Evolutionary conservation across 2,113 vertebrate species (phyloP).

Genomic region (Verasper variegatus): DNA sequence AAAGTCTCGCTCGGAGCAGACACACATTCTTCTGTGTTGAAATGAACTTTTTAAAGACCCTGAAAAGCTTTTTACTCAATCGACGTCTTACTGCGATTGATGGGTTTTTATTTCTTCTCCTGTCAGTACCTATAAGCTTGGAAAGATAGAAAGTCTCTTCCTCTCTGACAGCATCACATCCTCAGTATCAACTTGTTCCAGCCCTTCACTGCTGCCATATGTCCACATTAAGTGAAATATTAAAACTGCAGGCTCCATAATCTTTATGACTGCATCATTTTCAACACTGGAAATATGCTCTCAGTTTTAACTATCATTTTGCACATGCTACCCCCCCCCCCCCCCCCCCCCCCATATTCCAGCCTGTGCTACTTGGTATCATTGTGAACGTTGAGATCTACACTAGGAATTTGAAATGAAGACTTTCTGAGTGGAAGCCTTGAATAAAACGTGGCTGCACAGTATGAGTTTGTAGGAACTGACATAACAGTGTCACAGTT

Average conservation of each 20-base stretch:
- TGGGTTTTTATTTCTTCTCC: too few species aligned
- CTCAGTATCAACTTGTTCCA: too few species aligned
- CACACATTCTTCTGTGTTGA: background rate
- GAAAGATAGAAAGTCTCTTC: too few species aligned
- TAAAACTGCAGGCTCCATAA: too few species aligned
- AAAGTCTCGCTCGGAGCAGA: background rate
- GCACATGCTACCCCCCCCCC: too few species aligned
- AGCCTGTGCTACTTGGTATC: background rate
- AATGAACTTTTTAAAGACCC: background rate
- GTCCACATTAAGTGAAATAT: too few species aligned
- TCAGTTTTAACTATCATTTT: too few species aligned
- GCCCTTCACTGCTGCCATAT: too few species aligned
- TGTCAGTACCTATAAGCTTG: too few species aligned
- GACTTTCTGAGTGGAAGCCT: background rate
- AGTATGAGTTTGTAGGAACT: background rate
- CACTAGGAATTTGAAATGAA: background rate
- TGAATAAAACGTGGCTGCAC: background rate
- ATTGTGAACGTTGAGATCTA: background rate
- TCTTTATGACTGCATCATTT: too few species aligned
- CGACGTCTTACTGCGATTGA: background rate
- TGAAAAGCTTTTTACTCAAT: background rate
- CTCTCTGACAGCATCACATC: too few species aligned
- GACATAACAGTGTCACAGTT: background rate
- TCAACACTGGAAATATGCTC: too few species aligned
- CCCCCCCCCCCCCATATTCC: background rate